Conservation (phyloP, 2,113 vertebrate genomes). For the Notothenia coriiceps region DNA sequence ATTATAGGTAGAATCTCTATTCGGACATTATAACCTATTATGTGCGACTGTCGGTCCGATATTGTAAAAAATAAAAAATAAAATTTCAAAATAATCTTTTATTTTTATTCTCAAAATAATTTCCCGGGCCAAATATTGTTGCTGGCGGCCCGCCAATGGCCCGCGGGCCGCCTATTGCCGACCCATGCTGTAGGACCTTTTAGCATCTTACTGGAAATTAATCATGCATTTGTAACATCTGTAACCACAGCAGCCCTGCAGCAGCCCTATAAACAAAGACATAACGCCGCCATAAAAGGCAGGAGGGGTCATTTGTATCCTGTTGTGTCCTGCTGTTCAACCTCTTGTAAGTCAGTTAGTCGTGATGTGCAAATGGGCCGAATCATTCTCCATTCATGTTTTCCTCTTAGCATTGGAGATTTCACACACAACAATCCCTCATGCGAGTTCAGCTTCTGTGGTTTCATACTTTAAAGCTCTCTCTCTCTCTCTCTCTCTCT, state of each 20-base stretch:
- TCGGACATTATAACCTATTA: no score
- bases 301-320: no score
- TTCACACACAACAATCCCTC: slow-evolving; percentile 4
- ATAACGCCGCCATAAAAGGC: background rate
- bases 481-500: no score
- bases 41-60: no score
- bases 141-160: no score
- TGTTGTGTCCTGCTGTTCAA: background rate
- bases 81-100: no score
- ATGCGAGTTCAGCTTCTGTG: slow-evolving; percentile 1
- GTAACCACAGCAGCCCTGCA: background rate
- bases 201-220: background rate
- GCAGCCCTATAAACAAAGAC: background rate
- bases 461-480: background rate
- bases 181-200: background rate
- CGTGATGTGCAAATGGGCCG: slow-evolving; percentile 5
- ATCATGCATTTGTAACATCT: no score
- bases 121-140: no score
- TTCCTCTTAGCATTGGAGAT: background rate
- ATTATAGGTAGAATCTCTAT: no score
- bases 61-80: no score
- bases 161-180: no score
- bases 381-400: slow-evolving; percentile 7
- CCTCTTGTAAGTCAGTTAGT: background rate
- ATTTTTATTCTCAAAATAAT: no score